Evolutionary conservation across 2,888 invertebrate genomes (phyloP).

Genomic region (Cerceris rybyensis): DNA sequence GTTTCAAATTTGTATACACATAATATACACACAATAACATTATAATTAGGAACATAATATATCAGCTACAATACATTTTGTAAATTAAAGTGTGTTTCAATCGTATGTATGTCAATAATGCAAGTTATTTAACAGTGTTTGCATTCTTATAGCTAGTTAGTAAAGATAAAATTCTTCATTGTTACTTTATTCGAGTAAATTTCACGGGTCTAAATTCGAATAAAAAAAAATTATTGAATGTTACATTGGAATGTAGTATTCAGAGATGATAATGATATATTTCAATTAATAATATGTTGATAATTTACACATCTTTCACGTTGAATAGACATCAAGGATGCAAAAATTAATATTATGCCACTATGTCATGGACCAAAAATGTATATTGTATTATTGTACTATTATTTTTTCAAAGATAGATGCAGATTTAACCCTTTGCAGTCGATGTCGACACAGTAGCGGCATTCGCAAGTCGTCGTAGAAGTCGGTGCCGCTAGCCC

Average conservation of each 20-base stretch:
- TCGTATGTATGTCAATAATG: conserved; percentile 31
- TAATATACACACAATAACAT: conserved; percentile 69
- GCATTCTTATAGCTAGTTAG: conserved; percentile 36
- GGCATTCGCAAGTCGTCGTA: too few relatives aligned
- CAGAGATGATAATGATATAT: conserved; percentile 23
- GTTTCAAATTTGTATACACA: conserved; percentile 68
- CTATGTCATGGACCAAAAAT: conserved; percentile 3
- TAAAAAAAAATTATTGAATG: conserved; percentile 23
- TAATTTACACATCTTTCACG: conserved; percentile 13
- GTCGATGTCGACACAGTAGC: too few relatives aligned
- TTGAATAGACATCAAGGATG: conserved; percentile 1
- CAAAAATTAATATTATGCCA: conserved; percentile 16
- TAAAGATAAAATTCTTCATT: conserved; percentile 26
- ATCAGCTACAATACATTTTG: conserved; percentile 56
- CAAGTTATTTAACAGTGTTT: conserved; percentile 33
- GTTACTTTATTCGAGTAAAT: conserved; percentile 32
- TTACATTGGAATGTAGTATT: conserved; percentile 35
- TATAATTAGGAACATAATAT: conserved; percentile 66
- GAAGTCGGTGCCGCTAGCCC: too few relatives aligned
- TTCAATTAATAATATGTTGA: conserved; percentile 8
- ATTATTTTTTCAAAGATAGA: conserved; percentile 31
- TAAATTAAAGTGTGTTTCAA: conserved; percentile 51
- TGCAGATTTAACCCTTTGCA: too few relatives aligned
- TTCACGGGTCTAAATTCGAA: conserved; percentile 24
- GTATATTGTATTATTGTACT: conserved; percentile 20